A percentile compares a stretch with the other conserved stretches of the same genome.
Conservation (phyloP, 2,888 invertebrate species). For the Yponomeuta sedellus region DNA sequence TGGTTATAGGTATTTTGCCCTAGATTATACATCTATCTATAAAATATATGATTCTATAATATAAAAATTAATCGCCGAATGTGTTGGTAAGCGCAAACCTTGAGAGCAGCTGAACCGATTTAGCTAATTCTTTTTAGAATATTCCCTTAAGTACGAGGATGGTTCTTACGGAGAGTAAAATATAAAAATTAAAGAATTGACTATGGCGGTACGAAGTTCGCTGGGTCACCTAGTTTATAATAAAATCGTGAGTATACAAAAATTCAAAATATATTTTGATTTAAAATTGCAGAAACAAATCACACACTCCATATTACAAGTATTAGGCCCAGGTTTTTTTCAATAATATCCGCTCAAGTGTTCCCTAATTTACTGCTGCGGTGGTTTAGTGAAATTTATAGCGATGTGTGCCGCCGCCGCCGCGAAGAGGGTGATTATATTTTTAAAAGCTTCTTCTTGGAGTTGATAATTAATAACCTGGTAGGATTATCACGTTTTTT, state of each 20-base stretch:
- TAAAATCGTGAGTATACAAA: neutral
- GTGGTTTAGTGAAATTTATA: constrained; percentile 39
- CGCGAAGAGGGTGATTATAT: constrained; percentile 36
- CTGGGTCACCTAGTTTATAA: neutral
- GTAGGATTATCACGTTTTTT: constrained; percentile 45
- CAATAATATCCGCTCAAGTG: constrained; percentile 28
- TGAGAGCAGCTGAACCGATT: no score
- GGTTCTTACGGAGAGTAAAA: no score
- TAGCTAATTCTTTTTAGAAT: no score
- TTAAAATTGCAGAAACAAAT: neutral
- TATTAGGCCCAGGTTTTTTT: neutral
- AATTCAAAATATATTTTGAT: no score
- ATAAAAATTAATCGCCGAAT: no score
- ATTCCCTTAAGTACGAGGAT: no score
- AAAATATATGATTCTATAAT: no score
- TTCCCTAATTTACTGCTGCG: constrained; percentile 29
- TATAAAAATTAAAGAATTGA: no score
- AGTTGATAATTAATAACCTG: constrained; percentile 41
- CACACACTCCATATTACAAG: neutral
- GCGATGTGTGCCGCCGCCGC: constrained; percentile 13
- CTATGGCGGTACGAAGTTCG: no score
- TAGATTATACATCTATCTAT: no score
- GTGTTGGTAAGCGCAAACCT: no score
- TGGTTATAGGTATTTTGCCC: no score
- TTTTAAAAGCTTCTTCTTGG: constrained; percentile 35